Evolutionary conservation across 1,140 invertebrate species (phyloP).

Genomic region (Neodiprion virginianus): DNA sequence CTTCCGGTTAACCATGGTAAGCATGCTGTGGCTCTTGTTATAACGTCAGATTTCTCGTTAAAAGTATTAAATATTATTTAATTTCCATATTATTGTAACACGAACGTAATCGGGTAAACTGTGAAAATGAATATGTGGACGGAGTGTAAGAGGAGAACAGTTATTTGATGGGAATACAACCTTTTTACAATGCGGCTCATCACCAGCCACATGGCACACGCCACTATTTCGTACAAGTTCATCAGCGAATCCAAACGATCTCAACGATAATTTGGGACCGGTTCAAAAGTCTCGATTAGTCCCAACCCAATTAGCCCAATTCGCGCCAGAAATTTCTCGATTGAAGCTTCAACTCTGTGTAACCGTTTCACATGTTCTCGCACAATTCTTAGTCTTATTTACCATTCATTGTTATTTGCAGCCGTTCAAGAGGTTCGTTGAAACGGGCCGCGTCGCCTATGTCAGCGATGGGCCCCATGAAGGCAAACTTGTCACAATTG

Average conservation of each 20-base stretch:
- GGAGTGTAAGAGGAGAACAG: not conserved
- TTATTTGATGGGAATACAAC: not conserved
- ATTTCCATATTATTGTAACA: not conserved
- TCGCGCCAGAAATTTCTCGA: not conserved
- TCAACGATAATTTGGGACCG: too few species aligned
- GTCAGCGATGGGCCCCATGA: constrained; percentile 87
- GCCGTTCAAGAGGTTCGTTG: constrained; percentile 94
- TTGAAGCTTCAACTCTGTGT: too few species aligned
- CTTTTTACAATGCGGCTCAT: not conserved
- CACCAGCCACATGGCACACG: constrained; percentile 12
- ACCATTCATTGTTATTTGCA: constrained; percentile 56
- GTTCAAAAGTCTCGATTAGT: too few species aligned
- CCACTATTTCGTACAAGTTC: not conserved
- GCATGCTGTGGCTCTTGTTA: constrained; percentile 15
- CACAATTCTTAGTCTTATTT: constrained; percentile 23
- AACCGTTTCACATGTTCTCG: too few species aligned
- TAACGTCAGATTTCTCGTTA: not conserved
- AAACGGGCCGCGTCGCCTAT: constrained; percentile 95
- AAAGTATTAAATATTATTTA: not conserved
- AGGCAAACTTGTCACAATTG: constrained; percentile 92
- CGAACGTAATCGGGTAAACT: not conserved
- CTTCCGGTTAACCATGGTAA: constrained; percentile 48
- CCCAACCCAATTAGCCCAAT: not conserved
- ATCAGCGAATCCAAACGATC: too few species aligned
- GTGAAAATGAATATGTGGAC: not conserved